Conservation (phyloP, 2,113 vertebrate species). For the Nipponia nippon region DNA sequence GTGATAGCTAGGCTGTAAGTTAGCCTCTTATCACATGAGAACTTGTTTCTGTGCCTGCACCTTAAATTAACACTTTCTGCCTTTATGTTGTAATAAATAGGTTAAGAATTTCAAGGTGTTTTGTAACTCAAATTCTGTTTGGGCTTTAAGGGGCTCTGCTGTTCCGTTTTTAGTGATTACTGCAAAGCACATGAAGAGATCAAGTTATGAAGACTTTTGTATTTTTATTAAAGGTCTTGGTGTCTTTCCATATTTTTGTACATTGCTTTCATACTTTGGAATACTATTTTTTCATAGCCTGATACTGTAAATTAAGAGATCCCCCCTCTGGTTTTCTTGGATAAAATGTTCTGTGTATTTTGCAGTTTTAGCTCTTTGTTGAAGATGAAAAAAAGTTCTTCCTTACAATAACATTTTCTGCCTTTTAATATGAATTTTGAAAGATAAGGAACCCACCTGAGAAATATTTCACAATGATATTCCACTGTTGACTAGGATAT, state of each 20-base stretch:
- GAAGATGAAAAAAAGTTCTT: not conserved
- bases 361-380: not conserved
- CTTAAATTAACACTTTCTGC: not conserved
- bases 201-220: not conserved
- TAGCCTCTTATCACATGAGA: not conserved
- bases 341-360: not conserved
- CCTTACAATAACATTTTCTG: not conserved
- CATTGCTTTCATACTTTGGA: not conserved
- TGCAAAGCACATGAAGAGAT: not conserved
- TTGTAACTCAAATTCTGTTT: not conserved
- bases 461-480: not conserved
- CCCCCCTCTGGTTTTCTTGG: not conserved
- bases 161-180: not conserved
- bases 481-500: not conserved
- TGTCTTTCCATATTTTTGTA: slow-evolving; percentile 27
- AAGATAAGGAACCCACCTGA: not conserved
- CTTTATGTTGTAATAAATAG: not conserved
- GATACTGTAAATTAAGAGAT: not conserved
- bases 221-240: slow-evolving; percentile 25
- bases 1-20: not conserved
- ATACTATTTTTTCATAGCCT: not conserved
- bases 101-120: not conserved
- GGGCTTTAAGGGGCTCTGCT: not conserved
- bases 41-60: not conserved
- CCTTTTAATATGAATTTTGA: not conserved